phyloP scores from a whole-genome alignment of 2,113 vertebrate genomes.

The Ammodytes marinus region DNA sequence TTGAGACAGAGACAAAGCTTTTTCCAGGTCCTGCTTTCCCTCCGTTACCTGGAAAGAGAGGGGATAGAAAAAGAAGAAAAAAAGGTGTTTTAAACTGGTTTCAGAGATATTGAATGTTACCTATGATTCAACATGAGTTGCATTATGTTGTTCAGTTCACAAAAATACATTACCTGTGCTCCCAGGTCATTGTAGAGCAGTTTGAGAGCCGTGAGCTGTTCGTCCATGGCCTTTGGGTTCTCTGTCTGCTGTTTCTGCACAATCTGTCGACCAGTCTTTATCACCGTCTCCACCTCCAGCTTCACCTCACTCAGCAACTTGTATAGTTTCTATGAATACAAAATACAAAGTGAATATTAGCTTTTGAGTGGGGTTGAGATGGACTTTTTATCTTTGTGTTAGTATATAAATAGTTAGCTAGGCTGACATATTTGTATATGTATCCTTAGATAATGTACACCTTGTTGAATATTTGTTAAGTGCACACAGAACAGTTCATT shows the following conservation, averaged over 20 bases:
- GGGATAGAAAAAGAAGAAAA: not conserved
- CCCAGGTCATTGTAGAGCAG: constrained; percentile 97
- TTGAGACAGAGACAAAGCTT: constrained; percentile 89
- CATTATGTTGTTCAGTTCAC: not conserved
- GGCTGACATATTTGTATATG: not conserved
- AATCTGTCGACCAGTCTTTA: constrained; percentile 98
- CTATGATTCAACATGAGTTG: not conserved
- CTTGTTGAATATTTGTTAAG: not conserved
- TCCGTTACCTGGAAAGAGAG: constrained; percentile 90
- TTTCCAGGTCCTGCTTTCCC: constrained; percentile 95
- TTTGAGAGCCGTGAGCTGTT: constrained; percentile 95
- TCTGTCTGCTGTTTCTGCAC: constrained; percentile 99
- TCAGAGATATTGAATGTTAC: not conserved
- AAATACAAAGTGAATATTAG: not conserved
- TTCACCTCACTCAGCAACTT: constrained; percentile 98
- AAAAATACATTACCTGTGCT: constrained; percentile 88
- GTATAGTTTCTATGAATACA: constrained; percentile 90
- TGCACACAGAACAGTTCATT: not conserved
- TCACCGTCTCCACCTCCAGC: constrained; percentile 97
- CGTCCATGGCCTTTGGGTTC: constrained; percentile 96
- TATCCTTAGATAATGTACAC: not conserved
- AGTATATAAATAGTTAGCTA: not conserved
- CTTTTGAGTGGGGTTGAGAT: not conserved
- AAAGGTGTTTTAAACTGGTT: not conserved
- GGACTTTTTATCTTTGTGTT: not conserved